phyloP scores from a whole-genome alignment of 2,797 vertebrate genomes.

The Enteromius argenteus region DNA sequence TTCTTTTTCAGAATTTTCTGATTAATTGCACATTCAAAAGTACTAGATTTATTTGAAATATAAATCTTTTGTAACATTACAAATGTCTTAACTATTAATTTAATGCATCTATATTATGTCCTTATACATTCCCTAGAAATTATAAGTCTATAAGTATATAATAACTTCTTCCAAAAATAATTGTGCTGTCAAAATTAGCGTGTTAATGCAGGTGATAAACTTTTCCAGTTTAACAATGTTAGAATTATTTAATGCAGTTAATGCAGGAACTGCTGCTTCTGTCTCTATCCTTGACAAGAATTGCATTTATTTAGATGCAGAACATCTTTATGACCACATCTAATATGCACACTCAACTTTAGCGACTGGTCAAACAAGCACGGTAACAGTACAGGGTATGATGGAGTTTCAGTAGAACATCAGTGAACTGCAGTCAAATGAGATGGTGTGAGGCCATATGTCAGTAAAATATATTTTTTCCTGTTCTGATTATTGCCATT shows the following conservation, averaged over 20 bases:
- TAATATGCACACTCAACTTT: background rate
- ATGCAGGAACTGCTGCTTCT: background rate
- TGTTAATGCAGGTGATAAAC: no score
- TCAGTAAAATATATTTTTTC: no score
- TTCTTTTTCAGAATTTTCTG: background rate
- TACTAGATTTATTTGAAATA: background rate
- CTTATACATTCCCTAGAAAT: no score
- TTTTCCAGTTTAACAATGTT: background rate
- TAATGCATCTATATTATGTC: background rate
- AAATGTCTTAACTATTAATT: background rate
- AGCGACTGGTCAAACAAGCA: background rate
- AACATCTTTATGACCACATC: no score
- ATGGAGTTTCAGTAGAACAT: no score
- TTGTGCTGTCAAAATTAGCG: no score
- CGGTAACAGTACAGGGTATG: background rate
- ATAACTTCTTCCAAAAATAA: no score
- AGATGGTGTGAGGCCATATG: no score
- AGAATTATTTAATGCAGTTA: background rate
- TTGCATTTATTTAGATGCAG: background rate
- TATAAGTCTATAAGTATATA: no score
- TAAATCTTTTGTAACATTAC: background rate
- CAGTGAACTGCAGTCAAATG: no score
- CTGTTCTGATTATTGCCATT: no score
- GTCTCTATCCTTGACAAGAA: background rate
- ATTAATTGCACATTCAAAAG: background rate